Conservation (phyloP, 1,140 invertebrate species). For the Mya arenaria region DNA sequence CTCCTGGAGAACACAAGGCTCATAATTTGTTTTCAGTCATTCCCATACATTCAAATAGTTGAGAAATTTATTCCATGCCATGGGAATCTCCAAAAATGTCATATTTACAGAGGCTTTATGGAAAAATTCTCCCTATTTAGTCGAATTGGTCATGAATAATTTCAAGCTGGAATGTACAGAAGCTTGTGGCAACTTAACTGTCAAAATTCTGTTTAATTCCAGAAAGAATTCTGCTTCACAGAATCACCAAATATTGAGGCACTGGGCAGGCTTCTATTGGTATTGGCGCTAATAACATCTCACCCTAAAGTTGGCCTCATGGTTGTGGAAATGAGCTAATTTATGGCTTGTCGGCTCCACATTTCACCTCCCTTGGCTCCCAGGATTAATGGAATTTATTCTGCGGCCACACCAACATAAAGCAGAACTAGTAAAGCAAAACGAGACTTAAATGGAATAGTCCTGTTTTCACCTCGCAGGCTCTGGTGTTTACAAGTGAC, state of each 20-base stretch:
- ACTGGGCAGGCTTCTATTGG: too few species aligned
- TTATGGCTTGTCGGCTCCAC: constrained; percentile 19
- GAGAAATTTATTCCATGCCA: too few species aligned
- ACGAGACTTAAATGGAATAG: constrained; percentile 54
- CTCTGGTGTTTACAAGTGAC: constrained; percentile 17
- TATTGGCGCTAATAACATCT: constrained; percentile 5
- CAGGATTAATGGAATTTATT: constrained; percentile 53
- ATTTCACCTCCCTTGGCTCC: background rate
- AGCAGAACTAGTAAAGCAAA: constrained; percentile 24
- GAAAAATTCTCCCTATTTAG: too few species aligned
- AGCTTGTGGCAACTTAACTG: background rate
- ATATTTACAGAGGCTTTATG: too few species aligned
- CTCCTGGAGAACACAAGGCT: too few species aligned
- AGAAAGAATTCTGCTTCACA: background rate
- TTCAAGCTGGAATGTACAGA: background rate
- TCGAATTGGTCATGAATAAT: background rate
- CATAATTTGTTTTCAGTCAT: too few species aligned
- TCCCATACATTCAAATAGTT: too few species aligned
- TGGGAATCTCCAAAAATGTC: too few species aligned
- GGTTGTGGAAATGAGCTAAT: constrained; percentile 42
- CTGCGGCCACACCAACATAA: background rate
- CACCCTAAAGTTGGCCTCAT: constrained; percentile 11
- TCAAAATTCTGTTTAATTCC: background rate
- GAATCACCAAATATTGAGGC: background rate
- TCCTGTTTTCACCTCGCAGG: constrained; percentile 46